Conservation (phyloP, 2,888 invertebrate species). For the Stenoptilia bipunctidactyla region DNA sequence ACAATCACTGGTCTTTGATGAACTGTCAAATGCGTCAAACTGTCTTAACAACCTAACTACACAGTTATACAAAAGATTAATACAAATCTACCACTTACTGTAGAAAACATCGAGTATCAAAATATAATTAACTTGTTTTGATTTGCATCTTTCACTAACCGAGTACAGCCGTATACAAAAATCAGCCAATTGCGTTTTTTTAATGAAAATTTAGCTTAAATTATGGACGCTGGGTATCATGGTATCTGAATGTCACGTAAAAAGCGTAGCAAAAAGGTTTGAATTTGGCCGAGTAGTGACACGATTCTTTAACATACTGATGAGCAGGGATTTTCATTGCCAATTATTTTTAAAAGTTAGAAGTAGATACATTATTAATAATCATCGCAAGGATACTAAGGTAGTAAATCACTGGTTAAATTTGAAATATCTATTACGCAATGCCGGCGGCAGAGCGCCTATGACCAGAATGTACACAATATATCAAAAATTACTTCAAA, state of each 20-base stretch:
- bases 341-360: too few species aligned
- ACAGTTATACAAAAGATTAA: constrained; percentile 51
- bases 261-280: constrained; percentile 6
- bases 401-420: too few species aligned
- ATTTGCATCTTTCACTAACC: constrained; percentile 68
- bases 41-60: constrained; percentile 41
- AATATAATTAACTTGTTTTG: constrained; percentile 65
- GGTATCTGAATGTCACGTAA: constrained; percentile 35
- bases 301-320: too few species aligned
- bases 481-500: constrained; percentile 38
- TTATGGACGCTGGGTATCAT: constrained; percentile 37
- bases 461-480: constrained; percentile 69
- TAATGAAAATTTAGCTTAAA: constrained; percentile 47
- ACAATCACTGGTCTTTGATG: constrained; percentile 24
- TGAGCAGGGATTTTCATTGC: too few species aligned
- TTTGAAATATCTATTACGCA: constrained; percentile 40
- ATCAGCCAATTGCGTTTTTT: constrained; percentile 65
- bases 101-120: constrained; percentile 71
- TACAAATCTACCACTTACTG: constrained; percentile 53
- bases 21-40: constrained; percentile 47
- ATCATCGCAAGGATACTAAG: too few species aligned
- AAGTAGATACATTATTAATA: too few species aligned
- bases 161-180: constrained; percentile 68
- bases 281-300: constrained; percentile 1
- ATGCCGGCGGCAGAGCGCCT: constrained; percentile 37